Base-by-base conservation (phyloP, 2,888 invertebrate genomes). In the Prosapia bicincta region DNA sequence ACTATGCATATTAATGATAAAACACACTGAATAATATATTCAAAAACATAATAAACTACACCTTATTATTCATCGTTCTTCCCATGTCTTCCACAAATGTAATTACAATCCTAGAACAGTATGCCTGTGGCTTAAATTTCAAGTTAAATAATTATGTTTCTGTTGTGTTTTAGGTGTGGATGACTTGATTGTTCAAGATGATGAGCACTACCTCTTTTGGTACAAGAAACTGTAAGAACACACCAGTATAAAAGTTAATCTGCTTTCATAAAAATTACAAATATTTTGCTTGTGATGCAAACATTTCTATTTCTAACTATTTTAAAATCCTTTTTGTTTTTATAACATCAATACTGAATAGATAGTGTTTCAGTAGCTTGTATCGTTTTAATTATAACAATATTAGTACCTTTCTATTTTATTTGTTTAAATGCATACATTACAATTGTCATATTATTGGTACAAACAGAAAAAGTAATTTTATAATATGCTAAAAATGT, bases 171-270 rank as follows among this genome's bases (percentile, higher is more conserved):
- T 86, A 93, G 95, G 95, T 82, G 95, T 96, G 32, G 95, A 96
- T 83, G 95, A 95, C 83, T 86, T 95, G 80, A 88, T 93, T 82
- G 94, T 95, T 30, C 93, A 94, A 86, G 94, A 95, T 81, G 94
- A 95, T 24, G 95, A 95, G 83, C 93, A 95, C 83, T 95, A 95
- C 83, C 88, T 96, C 70, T 96, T 95, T 86, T 96, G 95, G 96
- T 96, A 95, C 87, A 95, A 95, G 87, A 95, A 95, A 86, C 88
- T 96, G 86, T 96, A 84, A 85, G 65, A 67, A 38, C 66, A 54
- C 54, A 54, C 54, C 20, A 5, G n/a, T 54, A 54, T 13, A 54
- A 5, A 20, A 54, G 54, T 54, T 54, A 54, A 10, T 54, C 54
- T 54, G 54, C 54, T 54, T 20, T 54, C 20, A 54, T 9, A 5